Base-by-base conservation (phyloP, 2,113 vertebrate genomes). In the Brachyhypopomus occidentalis region DNA sequence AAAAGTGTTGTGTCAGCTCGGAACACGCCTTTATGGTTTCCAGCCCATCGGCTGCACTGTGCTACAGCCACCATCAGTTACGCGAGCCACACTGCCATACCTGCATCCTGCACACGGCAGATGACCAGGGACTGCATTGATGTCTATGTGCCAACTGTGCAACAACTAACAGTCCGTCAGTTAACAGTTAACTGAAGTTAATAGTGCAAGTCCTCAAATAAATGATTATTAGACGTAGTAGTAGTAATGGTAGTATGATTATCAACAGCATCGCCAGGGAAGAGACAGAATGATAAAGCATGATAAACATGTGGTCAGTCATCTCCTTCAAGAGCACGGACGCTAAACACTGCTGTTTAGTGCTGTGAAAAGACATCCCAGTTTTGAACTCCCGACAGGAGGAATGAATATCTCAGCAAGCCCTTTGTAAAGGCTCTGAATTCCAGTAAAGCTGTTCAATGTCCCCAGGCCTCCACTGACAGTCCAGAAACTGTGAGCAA, bases 1-100 rank as follows among this genome's bases (percentile, higher is more conserved):
- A 79, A 84, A 84, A 77, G 41, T 72, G 78, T 75, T 22, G 34
- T 3, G 20, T 81, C 83, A 84, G 83, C 78, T 20, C 45, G 30
- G 17, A 45, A 48, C 8, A 38, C 12, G 17, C 41, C 78, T 77
- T 80, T 80, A 45, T 71, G 62, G 34, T 69, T 77, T 58, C 70
- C 76, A 83, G 71, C 60, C 78, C 19, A 80, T 76, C 52, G 45
- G 55, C 66, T 41, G 56, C n/a, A 69, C 45, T 71, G 2, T 75
- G 38, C 56, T 80, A 34, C 8, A 8, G 19, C 72, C 23, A 67
- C 45, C 48, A 73, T 81, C 34, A 77, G 30, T 59, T 74, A 36
- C 34, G 55, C 71, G 27, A 58, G 76, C 20, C 23, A 14, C 25
- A 38, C 52, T 45, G 16, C 14, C 45, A 7, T 27, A 52, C 38